These are phyloP conservation scores for Tokudaia tokunoshimensis DNA, from an alignment of 2,797 vertebrate species.

Conservation along the genomic window DNA sequence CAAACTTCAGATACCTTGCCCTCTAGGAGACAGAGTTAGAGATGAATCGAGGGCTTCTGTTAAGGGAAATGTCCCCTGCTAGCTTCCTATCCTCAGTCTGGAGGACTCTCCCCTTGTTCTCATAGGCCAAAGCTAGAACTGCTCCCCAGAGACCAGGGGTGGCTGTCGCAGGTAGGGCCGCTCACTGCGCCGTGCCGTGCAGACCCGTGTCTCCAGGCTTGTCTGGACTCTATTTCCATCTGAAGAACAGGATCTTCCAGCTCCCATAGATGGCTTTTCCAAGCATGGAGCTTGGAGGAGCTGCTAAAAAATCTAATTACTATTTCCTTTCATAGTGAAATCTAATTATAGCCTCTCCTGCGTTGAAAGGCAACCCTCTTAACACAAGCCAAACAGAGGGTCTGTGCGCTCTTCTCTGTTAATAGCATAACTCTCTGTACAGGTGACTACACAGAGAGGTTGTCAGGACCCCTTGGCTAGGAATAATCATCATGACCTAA, in stretches of 20 bases:
- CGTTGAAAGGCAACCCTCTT: conserved; percentile 63
- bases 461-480: conserved; percentile 50
- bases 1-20: background rate
- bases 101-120: background rate
- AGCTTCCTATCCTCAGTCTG: background rate
- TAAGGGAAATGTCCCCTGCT: background rate
- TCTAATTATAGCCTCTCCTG: conserved; percentile 71
- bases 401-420: conserved; percentile 12
- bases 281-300: conserved; percentile 29
- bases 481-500: background rate
- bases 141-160: background rate
- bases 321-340: conserved; percentile 71
- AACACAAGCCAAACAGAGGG: background rate
- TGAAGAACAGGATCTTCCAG: background rate
- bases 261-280: conserved; percentile 28
- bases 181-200: background rate
- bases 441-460: conserved; percentile 18
- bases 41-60: background rate
- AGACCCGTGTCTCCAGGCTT: background rate
- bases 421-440: background rate
- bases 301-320: conserved; percentile 78
- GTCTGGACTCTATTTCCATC: background rate
- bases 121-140: background rate
- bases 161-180: too few species aligned
- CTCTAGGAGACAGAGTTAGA: background rate